Percentiles rank a stretch among this genome's conserved stretches.
Conservation (phyloP, 2,888 invertebrate genomes). For the Cantharis nigra region DNA sequence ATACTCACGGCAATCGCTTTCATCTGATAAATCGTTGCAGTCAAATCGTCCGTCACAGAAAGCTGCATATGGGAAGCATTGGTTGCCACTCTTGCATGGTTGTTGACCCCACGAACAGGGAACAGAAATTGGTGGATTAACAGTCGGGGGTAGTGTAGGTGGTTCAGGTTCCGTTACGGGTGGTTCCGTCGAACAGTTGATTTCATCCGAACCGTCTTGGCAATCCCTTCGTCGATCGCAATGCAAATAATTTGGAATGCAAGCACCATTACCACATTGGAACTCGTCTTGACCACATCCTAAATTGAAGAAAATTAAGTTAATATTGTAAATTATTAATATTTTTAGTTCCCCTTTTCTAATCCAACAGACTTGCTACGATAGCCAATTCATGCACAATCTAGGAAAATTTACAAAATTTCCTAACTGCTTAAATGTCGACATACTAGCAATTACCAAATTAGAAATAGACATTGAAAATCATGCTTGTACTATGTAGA, state of each 20-base stretch:
- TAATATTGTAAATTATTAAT: background rate
- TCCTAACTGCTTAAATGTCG: slow-evolving; percentile 2
- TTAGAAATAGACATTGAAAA: background rate
- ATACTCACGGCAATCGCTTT: slow-evolving; percentile 59
- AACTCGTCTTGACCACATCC: slow-evolving; percentile 70
- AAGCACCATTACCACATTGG: slow-evolving; percentile 70
- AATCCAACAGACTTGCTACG: slow-evolving; percentile 5
- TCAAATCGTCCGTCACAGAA: slow-evolving; percentile 68
- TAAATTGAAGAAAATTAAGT: slow-evolving; percentile 45
- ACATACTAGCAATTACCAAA: slow-evolving; percentile 13
- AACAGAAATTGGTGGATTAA: slow-evolving; percentile 23
- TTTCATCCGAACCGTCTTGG: slow-evolving; percentile 62
- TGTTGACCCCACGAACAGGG: slow-evolving; percentile 54
- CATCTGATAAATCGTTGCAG: slow-evolving; percentile 77
- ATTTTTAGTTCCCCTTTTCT: background rate
- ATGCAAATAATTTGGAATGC: slow-evolving; percentile 54
- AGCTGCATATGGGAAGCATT: slow-evolving; percentile 55
- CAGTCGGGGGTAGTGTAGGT: slow-evolving; percentile 13
- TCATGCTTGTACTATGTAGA: background rate
- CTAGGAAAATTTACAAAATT: slow-evolving; percentile 7
- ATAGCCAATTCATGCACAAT: slow-evolving; percentile 12
- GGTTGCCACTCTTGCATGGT: slow-evolving; percentile 55
- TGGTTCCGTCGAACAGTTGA: slow-evolving; percentile 54
- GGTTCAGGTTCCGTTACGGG: slow-evolving; percentile 29
- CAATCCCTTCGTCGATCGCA: slow-evolving; percentile 61